A percentile compares a stretch with the other conserved stretches of the same genome.
These are phyloP conservation scores for Piscicola geometra DNA, from an alignment of 2,888 invertebrate species.

Conservation along the genomic window DNA sequence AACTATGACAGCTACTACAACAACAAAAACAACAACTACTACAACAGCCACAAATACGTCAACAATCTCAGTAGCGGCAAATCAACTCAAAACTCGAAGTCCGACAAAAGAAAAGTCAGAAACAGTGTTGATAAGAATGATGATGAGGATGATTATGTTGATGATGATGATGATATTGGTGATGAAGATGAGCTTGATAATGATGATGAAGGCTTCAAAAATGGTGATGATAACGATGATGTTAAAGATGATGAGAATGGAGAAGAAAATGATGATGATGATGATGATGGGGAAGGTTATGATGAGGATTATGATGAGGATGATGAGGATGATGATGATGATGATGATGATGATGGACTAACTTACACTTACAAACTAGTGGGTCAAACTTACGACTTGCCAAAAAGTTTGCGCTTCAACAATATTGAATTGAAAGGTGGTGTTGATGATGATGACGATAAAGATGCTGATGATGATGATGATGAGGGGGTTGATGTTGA, in stretches of 20 bases:
- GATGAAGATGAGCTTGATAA: not conserved
- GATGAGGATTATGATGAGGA: not conserved
- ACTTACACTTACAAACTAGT: constrained; percentile 39
- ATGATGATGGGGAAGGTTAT: not conserved
- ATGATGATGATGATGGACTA: not conserved
- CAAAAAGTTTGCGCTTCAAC: constrained; percentile 41
- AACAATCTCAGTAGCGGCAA: no score
- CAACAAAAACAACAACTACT: no score
- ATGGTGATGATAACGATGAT: constrained; percentile 2
- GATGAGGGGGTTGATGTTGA: not conserved
- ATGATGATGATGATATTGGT: no score
- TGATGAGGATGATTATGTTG: not conserved
- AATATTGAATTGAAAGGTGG: constrained; percentile 3
- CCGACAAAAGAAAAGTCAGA: no score
- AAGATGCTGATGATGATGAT: constrained; percentile 14
- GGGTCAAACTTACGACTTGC: constrained; percentile 42
- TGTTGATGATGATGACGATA: constrained; percentile 11
- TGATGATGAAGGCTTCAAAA: not conserved
- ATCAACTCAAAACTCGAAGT: no score
- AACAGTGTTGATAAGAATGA: not conserved
- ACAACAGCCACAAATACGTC: no score
- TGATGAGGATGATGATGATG: constrained; percentile 16
- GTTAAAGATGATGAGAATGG: not conserved
- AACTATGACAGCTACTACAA: no score
- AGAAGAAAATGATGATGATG: not conserved